phyloP scores from a whole-genome alignment of 2,113 vertebrate species.

The Pyxicephalus adspersus region DNA sequence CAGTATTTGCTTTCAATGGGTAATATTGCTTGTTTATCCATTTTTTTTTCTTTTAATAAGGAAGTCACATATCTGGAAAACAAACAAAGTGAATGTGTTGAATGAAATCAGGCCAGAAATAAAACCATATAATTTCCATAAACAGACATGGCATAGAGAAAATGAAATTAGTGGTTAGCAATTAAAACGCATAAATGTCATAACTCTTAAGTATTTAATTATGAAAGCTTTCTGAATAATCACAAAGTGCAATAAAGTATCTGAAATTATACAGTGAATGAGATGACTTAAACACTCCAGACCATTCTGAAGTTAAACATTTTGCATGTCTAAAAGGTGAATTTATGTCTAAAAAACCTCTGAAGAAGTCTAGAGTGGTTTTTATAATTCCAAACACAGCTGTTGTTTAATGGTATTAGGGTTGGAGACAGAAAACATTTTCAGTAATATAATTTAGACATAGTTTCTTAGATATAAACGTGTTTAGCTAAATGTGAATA shows the following conservation, averaged over 20 bases:
- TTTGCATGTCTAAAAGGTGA: slow-evolving; percentile 62
- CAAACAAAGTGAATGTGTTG: too few species aligned
- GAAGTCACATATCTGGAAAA: too few species aligned
- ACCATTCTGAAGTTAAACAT: slow-evolving; percentile 60
- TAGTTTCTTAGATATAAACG: not conserved
- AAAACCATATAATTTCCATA: too few species aligned
- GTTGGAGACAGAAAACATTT: slow-evolving; percentile 44
- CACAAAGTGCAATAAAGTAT: slow-evolving; percentile 18
- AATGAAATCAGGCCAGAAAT: too few species aligned
- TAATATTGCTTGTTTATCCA: too few species aligned
- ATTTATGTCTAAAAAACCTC: slow-evolving; percentile 62
- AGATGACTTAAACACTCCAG: slow-evolving; percentile 60
- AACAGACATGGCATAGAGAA: too few species aligned
- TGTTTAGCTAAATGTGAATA: not conserved
- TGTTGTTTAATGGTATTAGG: slow-evolving; percentile 63
- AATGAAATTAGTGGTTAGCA: not conserved
- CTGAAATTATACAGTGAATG: slow-evolving; percentile 54
- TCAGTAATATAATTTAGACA: slow-evolving; percentile 10
- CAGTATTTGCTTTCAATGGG: too few species aligned
- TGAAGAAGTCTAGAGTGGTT: slow-evolving; percentile 59
- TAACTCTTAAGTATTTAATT: not conserved
- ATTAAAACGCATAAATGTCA: not conserved
- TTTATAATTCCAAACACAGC: slow-evolving; percentile 62
- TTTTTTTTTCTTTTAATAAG: too few species aligned
- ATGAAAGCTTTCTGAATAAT: not conserved